phyloP scores from a whole-genome alignment of 2,888 invertebrate genomes.

The Ypsolopha sequella region DNA sequence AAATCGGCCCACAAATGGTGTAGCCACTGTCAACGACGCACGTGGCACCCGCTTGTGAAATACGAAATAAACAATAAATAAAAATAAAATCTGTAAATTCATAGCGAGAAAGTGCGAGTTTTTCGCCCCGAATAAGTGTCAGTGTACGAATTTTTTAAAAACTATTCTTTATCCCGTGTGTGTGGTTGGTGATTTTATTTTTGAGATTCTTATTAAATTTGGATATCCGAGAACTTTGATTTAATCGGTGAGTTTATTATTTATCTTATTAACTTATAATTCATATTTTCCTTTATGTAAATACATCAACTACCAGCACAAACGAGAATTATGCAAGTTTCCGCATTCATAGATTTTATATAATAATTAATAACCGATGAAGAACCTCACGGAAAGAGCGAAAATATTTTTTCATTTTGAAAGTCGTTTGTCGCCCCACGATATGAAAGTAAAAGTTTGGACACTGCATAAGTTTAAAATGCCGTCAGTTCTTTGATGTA shows the following conservation, averaged over 20 bases:
- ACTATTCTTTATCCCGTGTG: conserved; percentile 14
- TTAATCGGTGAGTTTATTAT: conserved; percentile 19
- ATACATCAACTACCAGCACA: conserved; percentile 1
- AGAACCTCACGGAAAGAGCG: background rate
- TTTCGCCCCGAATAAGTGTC: conserved; percentile 32
- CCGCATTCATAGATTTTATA: conserved; percentile 15
- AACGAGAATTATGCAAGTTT: conserved; percentile 22
- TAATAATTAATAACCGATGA: background rate
- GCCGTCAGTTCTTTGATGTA: conserved; percentile 42
- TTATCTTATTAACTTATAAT: too few relatives aligned
- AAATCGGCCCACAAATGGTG: conserved; percentile 52
- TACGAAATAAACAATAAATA: conserved; percentile 7
- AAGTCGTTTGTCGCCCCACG: conserved; percentile 13
- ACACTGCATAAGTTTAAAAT: conserved; percentile 16
- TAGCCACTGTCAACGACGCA: conserved; percentile 49
- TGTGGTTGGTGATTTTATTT: conserved; percentile 38
- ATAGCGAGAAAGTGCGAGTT: conserved; percentile 14
- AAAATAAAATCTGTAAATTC: background rate
- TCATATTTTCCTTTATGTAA: background rate
- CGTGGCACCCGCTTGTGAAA: conserved; percentile 41
- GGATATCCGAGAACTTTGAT: conserved; percentile 12
- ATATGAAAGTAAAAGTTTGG: conserved; percentile 59
- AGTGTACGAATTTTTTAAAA: conserved; percentile 27
- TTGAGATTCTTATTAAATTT: conserved; percentile 16
- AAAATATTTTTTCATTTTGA: conserved; percentile 18